These are phyloP conservation scores for Parotocinclus haroldoi DNA, from an alignment of 2,797 vertebrate genomes.

Conservation along the genomic window DNA sequence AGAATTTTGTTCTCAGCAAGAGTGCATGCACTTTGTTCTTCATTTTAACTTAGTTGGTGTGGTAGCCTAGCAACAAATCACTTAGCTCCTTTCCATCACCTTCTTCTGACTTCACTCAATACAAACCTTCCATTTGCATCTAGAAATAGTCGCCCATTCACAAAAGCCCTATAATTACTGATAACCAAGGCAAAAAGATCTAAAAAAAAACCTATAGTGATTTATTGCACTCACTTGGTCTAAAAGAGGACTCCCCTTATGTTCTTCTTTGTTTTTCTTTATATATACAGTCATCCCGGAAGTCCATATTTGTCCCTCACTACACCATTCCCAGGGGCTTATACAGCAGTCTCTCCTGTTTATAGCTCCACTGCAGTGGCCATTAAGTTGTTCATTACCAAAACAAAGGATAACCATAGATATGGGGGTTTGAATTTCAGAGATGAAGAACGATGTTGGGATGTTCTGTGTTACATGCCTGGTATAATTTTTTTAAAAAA, in stretches of 20 bases:
- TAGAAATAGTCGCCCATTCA: constrained; percentile 62
- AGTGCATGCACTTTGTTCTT: constrained; percentile 50
- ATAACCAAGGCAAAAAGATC: constrained; percentile 48
- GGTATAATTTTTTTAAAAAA: too few relatives aligned
- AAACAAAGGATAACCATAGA: too few relatives aligned
- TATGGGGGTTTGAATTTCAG: too few relatives aligned
- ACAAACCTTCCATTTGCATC: constrained; percentile 67
- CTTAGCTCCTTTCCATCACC: constrained; percentile 60
- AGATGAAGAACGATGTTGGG: too few relatives aligned
- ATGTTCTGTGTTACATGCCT: too few relatives aligned
- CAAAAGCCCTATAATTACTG: constrained; percentile 54
- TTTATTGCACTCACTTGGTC: constrained; percentile 39
- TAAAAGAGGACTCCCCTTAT: constrained; percentile 40
- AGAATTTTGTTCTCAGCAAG: constrained; percentile 49
- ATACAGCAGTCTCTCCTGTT: background rate
- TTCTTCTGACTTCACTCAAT: constrained; percentile 57
- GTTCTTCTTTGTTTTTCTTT: constrained; percentile 5
- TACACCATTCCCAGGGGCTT: constrained; percentile 16
- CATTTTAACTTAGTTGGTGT: constrained; percentile 54
- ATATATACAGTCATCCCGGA: constrained; percentile 35
- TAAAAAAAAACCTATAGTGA: constrained; percentile 36
- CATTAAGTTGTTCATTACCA: too few relatives aligned
- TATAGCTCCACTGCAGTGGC: background rate
- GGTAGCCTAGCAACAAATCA: constrained; percentile 63
- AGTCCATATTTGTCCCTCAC: constrained; percentile 44